Evolutionary conservation across 2,888 invertebrate genomes (phyloP), one percentile per base, ranked within the genome.

Genomic region (Trichopria drosophilae): DNA sequence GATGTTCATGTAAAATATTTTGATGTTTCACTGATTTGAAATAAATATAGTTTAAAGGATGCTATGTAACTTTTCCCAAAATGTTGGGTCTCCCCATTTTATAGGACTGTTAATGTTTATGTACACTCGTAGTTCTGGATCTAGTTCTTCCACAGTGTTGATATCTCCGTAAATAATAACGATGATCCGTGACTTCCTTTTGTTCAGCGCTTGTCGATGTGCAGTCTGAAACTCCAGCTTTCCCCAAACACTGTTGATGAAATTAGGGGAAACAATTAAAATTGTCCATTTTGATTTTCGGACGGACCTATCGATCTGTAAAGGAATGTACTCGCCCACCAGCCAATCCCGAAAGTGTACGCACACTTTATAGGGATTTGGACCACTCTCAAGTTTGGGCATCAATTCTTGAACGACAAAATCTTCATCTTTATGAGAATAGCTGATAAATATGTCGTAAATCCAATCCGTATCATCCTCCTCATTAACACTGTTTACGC

Each of bases 361-460:
- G 68, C 88, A 89, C 5, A 90, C 73, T 63, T 84, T 84, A 68
- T 82, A 88, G 0, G 82, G 81, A 24, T 78, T 77, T 1, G 81
- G 79, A 3, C 82, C 84, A 47, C 73, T 76, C 71, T 89, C 90
- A 49, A 91, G 76, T 37, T 81, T 81, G 1, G 85, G 81, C 35
- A 87, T 79, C 52, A 91, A 70, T 57, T 83, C 78, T 16, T 84
- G 80, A 1, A 82, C 77, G 9, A 89, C 83, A 64, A 87, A 86
- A 3, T 81, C 81, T 64, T 86, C 85, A 70, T 92, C 91, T 67
- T 83, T 81, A 68, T 88, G 86, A 3, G 90, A 86, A 70, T 85
- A 91, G 61, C 90, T 89, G 57, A 92, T 80, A 72, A 92, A 92
- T 1, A 87, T 90, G 72, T 92, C 89, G 72, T 84, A 90, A 26